Base-by-base conservation (phyloP, 2,888 invertebrate species). In the Dryobota labecula region DNA sequence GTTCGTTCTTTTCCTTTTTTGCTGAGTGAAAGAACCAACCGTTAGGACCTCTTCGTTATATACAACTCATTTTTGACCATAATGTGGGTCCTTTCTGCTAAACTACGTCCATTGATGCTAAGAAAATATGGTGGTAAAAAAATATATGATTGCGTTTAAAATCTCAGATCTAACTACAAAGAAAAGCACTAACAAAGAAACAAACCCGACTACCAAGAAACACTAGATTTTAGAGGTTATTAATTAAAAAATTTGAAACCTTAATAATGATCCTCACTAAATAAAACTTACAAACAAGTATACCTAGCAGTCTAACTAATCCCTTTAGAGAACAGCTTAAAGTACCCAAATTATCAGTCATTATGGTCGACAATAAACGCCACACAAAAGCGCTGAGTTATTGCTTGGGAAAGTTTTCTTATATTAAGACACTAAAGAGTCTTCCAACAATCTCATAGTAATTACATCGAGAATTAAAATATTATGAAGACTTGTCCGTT, bases 361-460 rank as follows among this genome's bases (percentile, higher is more conserved):
- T 72, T 72, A 65, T 36, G 54, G 13, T 43, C 58, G 30, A 79
- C 81, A 81, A 81, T 81, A 58, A 61, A 58, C 57, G 45, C 27
- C n/a, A 36, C 61, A 81, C 79, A 81, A 79, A 75, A 72, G 80
- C 54, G 38, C 38, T 8, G 41, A 58, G 56, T 62, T 69, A 78
- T 78, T 78, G 70, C 70, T 78, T 64, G 53, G 45, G 11, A 53
- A 81, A 79, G 64, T 79, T 79, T 72, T 62, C 67, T 65, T 51
- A 80, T 79, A 81, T 76, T 68, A 41, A 38, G 30, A 68, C 76
- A 67, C 70, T 67, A 69, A 64, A 80, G 64, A 24, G 36, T 78
- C 47, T 61, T 57, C 43, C 49, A 71, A 80, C 67, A 80, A 71
- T 68, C 67, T 64, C 56, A 61, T 71, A 71, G 71, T 80, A 79